Evolutionary conservation across 2,113 vertebrate genomes (phyloP).

Genomic region (Anguilla rostrata): DNA sequence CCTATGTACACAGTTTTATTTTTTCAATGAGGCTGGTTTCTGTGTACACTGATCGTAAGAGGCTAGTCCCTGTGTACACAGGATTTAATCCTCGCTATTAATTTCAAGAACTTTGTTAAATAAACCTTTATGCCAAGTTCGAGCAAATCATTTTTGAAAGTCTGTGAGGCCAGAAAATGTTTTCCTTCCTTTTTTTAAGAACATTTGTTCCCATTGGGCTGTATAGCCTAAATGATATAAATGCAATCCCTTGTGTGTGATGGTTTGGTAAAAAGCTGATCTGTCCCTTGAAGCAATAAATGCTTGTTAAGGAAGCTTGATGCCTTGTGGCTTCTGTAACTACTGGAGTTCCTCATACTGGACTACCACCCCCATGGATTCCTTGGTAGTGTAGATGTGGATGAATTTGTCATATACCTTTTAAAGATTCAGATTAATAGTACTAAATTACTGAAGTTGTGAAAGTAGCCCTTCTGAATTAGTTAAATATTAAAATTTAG

Average conservation of each 20-base stretch:
- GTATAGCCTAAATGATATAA: background rate
- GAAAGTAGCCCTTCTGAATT: background rate
- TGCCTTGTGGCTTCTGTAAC: background rate
- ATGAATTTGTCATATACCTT: background rate
- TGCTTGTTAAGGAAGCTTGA: background rate
- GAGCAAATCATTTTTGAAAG: background rate
- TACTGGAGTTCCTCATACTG: background rate
- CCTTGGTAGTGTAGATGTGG: background rate
- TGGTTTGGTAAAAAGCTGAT: background rate
- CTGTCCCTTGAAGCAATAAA: background rate
- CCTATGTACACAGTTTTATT: background rate
- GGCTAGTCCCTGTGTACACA: background rate
- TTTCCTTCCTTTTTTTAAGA: background rate
- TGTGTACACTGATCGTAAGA: background rate
- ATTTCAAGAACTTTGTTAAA: background rate
- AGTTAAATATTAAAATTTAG: background rate
- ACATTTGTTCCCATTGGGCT: background rate
- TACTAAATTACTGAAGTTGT: background rate
- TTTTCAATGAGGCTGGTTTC: background rate
- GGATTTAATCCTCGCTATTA: background rate
- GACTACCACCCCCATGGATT: background rate
- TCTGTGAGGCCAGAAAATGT: background rate
- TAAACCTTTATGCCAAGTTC: background rate
- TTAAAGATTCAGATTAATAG: background rate
- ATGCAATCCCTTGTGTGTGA: background rate